A percentile compares a stretch with the other conserved stretches of the same genome.
These are phyloP conservation scores for Phallusia fumigata DNA, from an alignment of 23 tunicate species.

Conservation along the genomic window DNA sequence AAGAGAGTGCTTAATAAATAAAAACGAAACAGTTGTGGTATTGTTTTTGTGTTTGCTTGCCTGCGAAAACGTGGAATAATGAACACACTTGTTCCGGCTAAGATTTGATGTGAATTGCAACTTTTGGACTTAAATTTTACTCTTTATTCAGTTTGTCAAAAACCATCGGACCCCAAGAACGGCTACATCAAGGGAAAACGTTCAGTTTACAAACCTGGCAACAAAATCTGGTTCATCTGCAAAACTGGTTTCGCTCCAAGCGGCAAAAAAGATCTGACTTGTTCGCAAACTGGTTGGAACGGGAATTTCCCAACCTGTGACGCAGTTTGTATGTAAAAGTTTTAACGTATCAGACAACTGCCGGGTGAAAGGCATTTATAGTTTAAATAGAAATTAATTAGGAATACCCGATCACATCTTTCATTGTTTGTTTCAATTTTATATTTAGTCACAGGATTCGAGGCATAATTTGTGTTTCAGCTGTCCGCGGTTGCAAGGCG, in stretches of 20 bases:
- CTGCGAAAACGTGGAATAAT: too few species aligned
- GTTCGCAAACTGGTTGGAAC: neutral
- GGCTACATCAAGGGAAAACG: slow-evolving; percentile 17
- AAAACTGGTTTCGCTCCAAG: slow-evolving; percentile 7
- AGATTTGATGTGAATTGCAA: too few species aligned
- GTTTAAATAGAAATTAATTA: neutral
- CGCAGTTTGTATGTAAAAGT: too few species aligned
- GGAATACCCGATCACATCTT: neutral
- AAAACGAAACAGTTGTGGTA: too few species aligned
- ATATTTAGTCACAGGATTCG: too few species aligned
- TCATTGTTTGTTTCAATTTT: neutral
- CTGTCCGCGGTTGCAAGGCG: neutral
- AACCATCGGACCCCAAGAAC: neutral
- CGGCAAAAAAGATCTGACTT: slow-evolving; percentile 4
- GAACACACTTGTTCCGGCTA: too few species aligned
- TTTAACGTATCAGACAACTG: too few species aligned
- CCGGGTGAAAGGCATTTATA: neutral
- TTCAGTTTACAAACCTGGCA: slow-evolving; percentile 11
- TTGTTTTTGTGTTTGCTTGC: too few species aligned
- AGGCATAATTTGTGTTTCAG: neutral
- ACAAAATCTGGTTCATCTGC: slow-evolving; percentile 26
- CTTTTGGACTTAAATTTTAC: too few species aligned
- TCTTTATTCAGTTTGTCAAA: neutral
- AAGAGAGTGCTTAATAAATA: too few species aligned
- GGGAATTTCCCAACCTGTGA: neutral